Conservation (phyloP, 2,113 vertebrate species). For the Cichladusa arquata region DNA sequence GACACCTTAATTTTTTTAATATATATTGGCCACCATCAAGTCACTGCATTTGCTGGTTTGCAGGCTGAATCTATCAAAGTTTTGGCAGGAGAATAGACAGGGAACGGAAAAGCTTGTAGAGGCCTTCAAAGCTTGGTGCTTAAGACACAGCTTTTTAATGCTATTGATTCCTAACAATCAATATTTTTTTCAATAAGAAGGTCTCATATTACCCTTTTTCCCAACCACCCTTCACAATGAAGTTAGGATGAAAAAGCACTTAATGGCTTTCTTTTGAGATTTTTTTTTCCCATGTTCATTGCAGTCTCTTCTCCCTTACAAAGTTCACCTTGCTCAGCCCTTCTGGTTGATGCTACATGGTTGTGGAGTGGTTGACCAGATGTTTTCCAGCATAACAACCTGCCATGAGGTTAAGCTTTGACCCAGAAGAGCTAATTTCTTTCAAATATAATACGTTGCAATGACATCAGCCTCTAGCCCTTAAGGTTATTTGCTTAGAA, state of each 20-base stretch:
- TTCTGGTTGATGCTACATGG: neutral
- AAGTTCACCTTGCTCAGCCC: neutral
- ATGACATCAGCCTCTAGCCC: neutral
- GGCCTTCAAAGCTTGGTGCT: constrained; percentile 56
- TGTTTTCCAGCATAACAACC: neutral
- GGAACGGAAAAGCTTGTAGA: constrained; percentile 13
- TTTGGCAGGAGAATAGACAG: constrained; percentile 32
- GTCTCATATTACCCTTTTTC: constrained; percentile 55
- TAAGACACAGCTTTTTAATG: constrained; percentile 66
- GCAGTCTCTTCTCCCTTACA: neutral
- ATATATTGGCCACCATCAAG: neutral
- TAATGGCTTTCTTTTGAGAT: constrained; percentile 7
- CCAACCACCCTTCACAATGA: constrained; percentile 62
- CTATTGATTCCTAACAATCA: constrained; percentile 60
- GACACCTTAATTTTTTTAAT: constrained; percentile 50
- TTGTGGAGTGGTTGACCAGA: neutral
- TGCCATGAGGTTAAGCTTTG: neutral
- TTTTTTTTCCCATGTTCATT: neutral
- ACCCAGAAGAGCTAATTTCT: neutral
- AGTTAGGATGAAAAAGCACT: constrained; percentile 55
- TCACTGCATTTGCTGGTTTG: constrained; percentile 35
- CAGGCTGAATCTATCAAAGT: constrained; percentile 25
- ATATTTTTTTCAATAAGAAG: constrained; percentile 67
- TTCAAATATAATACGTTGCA: neutral
- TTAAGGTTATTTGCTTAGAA: neutral